These are phyloP conservation scores for Acyrthosiphon pisum DNA, from an alignment of 1,140 invertebrate genomes.

Conservation along the genomic window DNA sequence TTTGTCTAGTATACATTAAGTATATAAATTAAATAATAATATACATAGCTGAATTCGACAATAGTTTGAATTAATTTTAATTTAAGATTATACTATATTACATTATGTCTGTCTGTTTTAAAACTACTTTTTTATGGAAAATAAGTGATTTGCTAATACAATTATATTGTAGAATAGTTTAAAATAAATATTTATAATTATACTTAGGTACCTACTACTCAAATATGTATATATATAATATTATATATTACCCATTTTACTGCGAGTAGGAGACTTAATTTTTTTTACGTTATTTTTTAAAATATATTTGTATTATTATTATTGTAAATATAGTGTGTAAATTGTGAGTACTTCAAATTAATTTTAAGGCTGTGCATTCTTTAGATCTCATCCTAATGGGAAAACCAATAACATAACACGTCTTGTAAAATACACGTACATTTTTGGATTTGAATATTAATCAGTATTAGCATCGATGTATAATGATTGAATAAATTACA, in stretches of 20 bases:
- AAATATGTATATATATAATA: background rate
- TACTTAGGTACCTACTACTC: background rate
- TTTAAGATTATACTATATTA: background rate
- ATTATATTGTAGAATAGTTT: background rate
- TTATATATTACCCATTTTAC: background rate
- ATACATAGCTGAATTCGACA: background rate
- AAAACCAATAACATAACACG: conserved; percentile 5
- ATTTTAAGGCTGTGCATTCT: conserved; percentile 51
- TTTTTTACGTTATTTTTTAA: conserved; percentile 36
- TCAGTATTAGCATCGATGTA: conserved; percentile 40
- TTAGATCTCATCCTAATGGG: conserved; percentile 51
- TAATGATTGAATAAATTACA: background rate
- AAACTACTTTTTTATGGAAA: background rate
- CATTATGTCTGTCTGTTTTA: background rate
- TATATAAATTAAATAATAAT: background rate
- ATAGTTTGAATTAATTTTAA: background rate
- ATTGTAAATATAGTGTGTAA: background rate
- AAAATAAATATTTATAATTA: background rate
- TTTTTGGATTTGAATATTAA: conserved; percentile 15
- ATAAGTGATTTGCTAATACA: background rate
- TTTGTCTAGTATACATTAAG: background rate
- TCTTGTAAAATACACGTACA: conserved; percentile 26
- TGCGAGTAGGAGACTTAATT: conserved; percentile 26
- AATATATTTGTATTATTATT: background rate
- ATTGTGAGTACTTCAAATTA: conserved; percentile 12